Base-by-base conservation (phyloP, 2,888 invertebrate species). In the Cantharis rufa region DNA sequence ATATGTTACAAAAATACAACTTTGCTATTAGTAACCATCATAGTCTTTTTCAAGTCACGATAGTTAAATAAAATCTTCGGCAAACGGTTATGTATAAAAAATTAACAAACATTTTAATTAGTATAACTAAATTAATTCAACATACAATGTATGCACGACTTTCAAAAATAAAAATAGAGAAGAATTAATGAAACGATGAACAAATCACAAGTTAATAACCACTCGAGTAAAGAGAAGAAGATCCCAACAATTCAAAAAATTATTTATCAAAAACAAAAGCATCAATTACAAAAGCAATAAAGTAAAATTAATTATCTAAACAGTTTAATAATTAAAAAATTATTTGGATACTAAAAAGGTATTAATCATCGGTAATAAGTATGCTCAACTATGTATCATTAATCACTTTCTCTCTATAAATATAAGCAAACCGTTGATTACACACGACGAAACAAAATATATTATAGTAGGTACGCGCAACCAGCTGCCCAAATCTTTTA, bases 401-500 rank as follows among this genome's bases (percentile, higher is more conserved):
- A 79, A 79, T 78, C 79, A 79, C 75, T 77, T 74, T 77, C 74
- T 75, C 75, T 28, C 63, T 62, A 71, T 75, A 75, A 77, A 74
- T 48, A 48, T 74, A 77, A 74, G 70, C 48, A 76, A 24, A 69
- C 66, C 73, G 32, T 64, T 32, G 72, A 74, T 77, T 74, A 77
- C 81, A 79, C 80, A 80, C 80, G 80, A 81, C 81, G 78, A 73
- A 80, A 79, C 81, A 83, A 84, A 84, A 84, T 84, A 84, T 84
- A 11, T n/a, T n/a, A n/a, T n/a, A n/a, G n/a, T 28, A 28, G 27
- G 83, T 84, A 48, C n/a, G 48, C 82, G 71, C 70, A 83, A 82
- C 80, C 83, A 83, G 83, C 85, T 84, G 84, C 85, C 85, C 84
- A 84, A 85, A 84, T 81, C 84, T 48, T 48, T n/a, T 48, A 48